phyloP scores from a whole-genome alignment of 2,113 vertebrate genomes.

The Crypturellus undulatus region DNA sequence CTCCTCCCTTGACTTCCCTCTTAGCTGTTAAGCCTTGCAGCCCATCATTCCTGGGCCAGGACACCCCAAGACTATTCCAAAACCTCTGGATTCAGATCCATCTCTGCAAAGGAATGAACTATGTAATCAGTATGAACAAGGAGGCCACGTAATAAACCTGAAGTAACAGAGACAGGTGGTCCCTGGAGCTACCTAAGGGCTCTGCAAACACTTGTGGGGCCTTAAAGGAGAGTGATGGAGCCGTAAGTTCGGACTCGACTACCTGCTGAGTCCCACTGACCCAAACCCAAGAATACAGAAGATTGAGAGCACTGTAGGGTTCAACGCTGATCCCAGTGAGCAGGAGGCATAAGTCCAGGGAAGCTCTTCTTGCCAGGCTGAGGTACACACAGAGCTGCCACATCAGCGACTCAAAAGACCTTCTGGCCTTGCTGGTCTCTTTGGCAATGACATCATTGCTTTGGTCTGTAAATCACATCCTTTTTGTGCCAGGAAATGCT shows the following conservation, averaged over 20 bases:
- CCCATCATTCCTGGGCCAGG: too few species aligned
- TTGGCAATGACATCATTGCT: not conserved
- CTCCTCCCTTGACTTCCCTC: too few species aligned
- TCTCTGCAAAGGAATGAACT: too few species aligned
- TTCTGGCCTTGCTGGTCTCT: not conserved
- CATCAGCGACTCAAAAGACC: not conserved
- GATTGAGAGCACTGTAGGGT: not conserved
- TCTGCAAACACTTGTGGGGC: not conserved
- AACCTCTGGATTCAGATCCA: too few species aligned
- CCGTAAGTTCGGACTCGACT: not conserved
- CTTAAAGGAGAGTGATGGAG: not conserved
- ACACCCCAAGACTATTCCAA: too few species aligned
- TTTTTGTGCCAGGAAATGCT: not conserved
- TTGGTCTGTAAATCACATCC: not conserved
- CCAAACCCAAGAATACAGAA: not conserved
- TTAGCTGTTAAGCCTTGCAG: too few species aligned
- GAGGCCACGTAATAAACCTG: too few species aligned
- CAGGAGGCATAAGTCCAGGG: not conserved
- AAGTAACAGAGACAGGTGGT: too few species aligned
- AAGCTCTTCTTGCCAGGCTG: not conserved
- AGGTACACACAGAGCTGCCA: too few species aligned
- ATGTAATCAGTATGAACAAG: too few species aligned
- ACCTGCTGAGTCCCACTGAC: not conserved
- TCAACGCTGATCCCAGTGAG: not conserved
- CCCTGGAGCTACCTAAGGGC: too few species aligned